These are phyloP conservation scores for Callyntrura guangdongensis DNA, from an alignment of 2,888 invertebrate genomes.

Conservation along the genomic window DNA sequence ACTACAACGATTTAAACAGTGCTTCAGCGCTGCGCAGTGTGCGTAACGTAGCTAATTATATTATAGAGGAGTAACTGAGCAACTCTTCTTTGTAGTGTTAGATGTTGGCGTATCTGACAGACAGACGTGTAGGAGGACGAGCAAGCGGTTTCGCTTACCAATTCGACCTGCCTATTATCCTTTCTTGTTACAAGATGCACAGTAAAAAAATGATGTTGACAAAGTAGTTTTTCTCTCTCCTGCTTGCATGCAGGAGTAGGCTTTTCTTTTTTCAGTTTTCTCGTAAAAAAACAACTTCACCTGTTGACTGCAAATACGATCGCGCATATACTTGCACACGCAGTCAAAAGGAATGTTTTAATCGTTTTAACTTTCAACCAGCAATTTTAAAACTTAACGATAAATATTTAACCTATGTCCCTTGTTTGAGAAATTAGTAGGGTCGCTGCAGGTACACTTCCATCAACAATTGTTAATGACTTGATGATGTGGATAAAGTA, in stretches of 20 bases:
- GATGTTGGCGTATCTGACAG: constrained; percentile 6
- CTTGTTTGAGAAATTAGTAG: too few species aligned
- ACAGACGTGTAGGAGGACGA: constrained; percentile 26
- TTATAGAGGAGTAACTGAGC: not conserved
- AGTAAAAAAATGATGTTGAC: constrained; percentile 28
- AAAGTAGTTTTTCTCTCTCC: not conserved
- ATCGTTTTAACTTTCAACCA: not conserved
- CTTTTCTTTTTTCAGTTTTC: too few species aligned
- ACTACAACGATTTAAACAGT: not conserved
- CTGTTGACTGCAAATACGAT: not conserved
- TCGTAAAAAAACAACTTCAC: not conserved
- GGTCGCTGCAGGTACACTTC: too few species aligned
- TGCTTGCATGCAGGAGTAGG: not conserved
- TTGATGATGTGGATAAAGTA: too few species aligned
- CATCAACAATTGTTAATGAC: too few species aligned
- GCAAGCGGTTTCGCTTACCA: constrained; percentile 52
- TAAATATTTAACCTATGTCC: not conserved
- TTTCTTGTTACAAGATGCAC: not conserved
- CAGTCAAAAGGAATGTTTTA: not conserved
- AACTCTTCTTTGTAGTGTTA: not conserved
- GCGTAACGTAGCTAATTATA: constrained; percentile 7
- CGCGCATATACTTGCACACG: not conserved
- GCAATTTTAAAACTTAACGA: not conserved
- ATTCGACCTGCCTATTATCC: constrained; percentile 59
- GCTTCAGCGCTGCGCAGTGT: not conserved